These are phyloP conservation scores for Prorops nasuta DNA, from an alignment of 1,140 invertebrate genomes.

Conservation along the genomic window DNA sequence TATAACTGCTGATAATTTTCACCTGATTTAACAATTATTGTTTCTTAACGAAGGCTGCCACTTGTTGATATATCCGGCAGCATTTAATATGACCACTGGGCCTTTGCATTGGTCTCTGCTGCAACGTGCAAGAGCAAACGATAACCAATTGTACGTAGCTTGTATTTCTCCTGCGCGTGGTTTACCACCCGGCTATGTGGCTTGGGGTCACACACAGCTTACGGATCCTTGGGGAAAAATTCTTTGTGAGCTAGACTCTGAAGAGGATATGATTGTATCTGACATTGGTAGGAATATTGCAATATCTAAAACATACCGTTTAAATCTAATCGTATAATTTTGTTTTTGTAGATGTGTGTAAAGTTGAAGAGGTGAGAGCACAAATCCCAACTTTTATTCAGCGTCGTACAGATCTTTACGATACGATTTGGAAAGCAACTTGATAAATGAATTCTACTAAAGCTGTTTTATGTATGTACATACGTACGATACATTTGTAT, in stretches of 20 bases:
- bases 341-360: constrained; percentile 65
- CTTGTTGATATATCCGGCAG: constrained; percentile 86
- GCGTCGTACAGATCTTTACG: constrained; percentile 78
- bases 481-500: too few relatives aligned
- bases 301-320: too few relatives aligned
- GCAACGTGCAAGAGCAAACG: constrained; percentile 75
- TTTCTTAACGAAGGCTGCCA: constrained; percentile 67
- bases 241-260: constrained; percentile 65
- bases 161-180: constrained; percentile 77
- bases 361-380: constrained; percentile 71
- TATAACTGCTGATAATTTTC: neutral
- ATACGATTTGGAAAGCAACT: constrained; percentile 56
- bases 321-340: constrained; percentile 11
- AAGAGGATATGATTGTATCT: constrained; percentile 70
- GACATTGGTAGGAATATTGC: constrained; percentile 68
- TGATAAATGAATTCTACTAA: neutral
- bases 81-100: constrained; percentile 95
- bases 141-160: constrained; percentile 82
- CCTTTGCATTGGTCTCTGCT: constrained; percentile 90
- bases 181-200: constrained; percentile 71
- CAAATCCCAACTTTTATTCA: constrained; percentile 81
- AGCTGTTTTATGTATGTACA: neutral
- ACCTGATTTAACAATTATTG: too few relatives aligned
- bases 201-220: constrained; percentile 85
- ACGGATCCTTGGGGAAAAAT: constrained; percentile 88